Evolutionary conservation across 1,140 invertebrate species (phyloP), one percentile per base, ranked within the genome.

Genomic region (Dendroctonus valens): DNA sequence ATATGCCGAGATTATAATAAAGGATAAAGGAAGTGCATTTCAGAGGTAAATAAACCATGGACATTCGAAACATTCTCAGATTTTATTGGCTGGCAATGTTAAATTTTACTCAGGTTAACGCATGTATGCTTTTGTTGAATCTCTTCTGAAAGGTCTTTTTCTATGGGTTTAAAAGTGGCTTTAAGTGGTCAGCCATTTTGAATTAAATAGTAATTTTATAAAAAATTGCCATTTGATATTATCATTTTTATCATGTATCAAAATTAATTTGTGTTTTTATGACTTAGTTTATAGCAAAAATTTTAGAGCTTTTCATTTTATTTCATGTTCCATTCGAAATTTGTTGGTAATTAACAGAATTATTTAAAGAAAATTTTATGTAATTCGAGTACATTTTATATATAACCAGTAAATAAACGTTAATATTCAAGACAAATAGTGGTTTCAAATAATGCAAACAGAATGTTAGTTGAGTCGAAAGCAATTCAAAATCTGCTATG

Each of bases 41-140:
- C 6, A 64, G 39, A 64, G 62, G 62, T 64, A 64, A 64, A 64
- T 57, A 64, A 64, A 51, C 62, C 12, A 26, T 63, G 60, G 60
- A 54, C 40, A 14, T 3, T 63, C n/a, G 15, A 63, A 41, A 12
- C 26, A 61, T 58, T 26, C 44, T 44, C 15, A 52, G 2, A 12
- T 52, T n/a, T 55, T 26, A 12, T 39, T 14, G 48, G 14, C 44
- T 9, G 11, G 42, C 7, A 49, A 39, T 12, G 9, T 8, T 44
- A 15, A 37, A 15, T 0, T 55, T 49, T 53, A 53, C n/a, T 6
- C 46, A 9, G 46, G 1, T 53, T 11, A 12, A 48, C n/a, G 9
- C 6, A 59, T 58, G 11, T 40, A 11, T 58, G n/a, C 1, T 41
- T 40, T 41, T 41, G 11, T 12, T 40, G 9, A 26, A 26, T 26